Percentiles rank a stretch among this genome's conserved stretches.
Evolutionary conservation across 2,113 vertebrate genomes (phyloP).

Genomic region (Takifugu bimaculatus): DNA sequence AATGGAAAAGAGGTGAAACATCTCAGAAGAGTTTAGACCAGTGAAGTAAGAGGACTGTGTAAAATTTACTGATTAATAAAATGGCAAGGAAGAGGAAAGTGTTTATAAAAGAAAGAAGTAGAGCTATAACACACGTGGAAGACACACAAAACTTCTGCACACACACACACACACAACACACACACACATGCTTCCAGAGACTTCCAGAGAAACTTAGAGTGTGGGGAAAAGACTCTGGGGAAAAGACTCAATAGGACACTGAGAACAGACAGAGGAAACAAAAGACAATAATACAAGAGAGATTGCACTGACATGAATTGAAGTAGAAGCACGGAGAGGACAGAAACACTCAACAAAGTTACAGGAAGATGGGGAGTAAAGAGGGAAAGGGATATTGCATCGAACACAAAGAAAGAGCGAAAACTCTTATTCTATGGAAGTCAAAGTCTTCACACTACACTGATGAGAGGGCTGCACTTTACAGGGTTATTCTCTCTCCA

Average conservation of each 20-base stretch:
- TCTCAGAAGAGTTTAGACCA: slow-evolving; percentile 4
- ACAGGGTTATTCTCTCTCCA: slow-evolving; percentile 64
- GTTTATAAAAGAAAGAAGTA: not conserved
- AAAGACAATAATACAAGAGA: slow-evolving; percentile 41
- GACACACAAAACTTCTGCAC: not conserved
- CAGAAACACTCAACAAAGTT: slow-evolving; percentile 56
- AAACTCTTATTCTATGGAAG: slow-evolving; percentile 52
- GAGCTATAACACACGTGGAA: not conserved
- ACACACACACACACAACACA: not conserved
- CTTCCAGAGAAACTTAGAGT: slow-evolving; percentile 11
- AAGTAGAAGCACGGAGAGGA: slow-evolving; percentile 28
- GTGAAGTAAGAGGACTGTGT: slow-evolving; percentile 4
- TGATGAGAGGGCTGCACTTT: slow-evolving; percentile 59
- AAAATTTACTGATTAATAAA: slow-evolving; percentile 30
- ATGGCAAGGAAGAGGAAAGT: slow-evolving; percentile 6
- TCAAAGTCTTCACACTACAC: slow-evolving; percentile 63
- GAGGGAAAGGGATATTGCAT: slow-evolving; percentile 50
- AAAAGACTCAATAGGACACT: slow-evolving; percentile 28
- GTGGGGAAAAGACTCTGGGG: slow-evolving; percentile 10
- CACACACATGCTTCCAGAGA: not conserved
- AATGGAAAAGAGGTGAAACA: not conserved
- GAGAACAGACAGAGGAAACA: slow-evolving; percentile 43
- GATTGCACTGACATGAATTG: slow-evolving; percentile 52
- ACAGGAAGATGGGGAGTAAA: slow-evolving; percentile 49
- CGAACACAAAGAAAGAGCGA: slow-evolving; percentile 56